Conservation (phyloP, 1,140 invertebrate genomes). For the Ruditapes philippinarum region DNA sequence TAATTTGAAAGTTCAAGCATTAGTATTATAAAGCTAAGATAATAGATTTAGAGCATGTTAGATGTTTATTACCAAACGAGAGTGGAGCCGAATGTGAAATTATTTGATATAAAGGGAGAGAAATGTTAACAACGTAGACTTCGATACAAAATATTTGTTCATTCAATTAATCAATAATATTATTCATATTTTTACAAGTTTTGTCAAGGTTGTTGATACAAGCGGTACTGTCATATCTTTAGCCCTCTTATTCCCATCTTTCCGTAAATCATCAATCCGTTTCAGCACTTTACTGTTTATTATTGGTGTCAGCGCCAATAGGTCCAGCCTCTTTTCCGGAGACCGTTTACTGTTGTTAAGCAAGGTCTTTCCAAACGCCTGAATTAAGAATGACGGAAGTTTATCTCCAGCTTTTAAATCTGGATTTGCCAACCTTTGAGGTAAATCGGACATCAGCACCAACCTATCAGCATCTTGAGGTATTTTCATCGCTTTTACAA, state of each 20-base stretch:
- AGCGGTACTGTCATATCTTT: slow-evolving; percentile 12
- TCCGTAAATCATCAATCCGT: not conserved
- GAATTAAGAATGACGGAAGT: not conserved
- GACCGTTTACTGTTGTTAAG: not conserved
- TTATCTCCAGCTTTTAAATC: not conserved
- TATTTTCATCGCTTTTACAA: not conserved
- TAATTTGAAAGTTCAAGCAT: too few relatives aligned
- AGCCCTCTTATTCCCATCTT: not conserved
- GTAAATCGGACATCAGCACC: not conserved
- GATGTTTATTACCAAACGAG: too few relatives aligned
- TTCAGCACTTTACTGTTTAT: not conserved
- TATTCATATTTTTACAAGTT: not conserved
- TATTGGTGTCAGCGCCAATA: not conserved
- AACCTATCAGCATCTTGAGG: slow-evolving; percentile 8
- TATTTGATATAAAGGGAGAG: too few relatives aligned
- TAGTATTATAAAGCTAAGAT: too few relatives aligned
- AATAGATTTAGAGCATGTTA: too few relatives aligned
- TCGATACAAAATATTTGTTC: too few relatives aligned
- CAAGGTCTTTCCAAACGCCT: not conserved
- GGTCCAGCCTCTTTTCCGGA: not conserved
- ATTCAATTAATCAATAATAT: too few relatives aligned
- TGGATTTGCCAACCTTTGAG: not conserved
- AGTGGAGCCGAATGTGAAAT: too few relatives aligned
- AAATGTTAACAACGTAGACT: too few relatives aligned
- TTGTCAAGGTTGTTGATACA: not conserved